Evolutionary conservation across 2,888 invertebrate species (phyloP), one percentile per base, ranked within the genome.

Genomic region (Thymelicus acteon): DNA sequence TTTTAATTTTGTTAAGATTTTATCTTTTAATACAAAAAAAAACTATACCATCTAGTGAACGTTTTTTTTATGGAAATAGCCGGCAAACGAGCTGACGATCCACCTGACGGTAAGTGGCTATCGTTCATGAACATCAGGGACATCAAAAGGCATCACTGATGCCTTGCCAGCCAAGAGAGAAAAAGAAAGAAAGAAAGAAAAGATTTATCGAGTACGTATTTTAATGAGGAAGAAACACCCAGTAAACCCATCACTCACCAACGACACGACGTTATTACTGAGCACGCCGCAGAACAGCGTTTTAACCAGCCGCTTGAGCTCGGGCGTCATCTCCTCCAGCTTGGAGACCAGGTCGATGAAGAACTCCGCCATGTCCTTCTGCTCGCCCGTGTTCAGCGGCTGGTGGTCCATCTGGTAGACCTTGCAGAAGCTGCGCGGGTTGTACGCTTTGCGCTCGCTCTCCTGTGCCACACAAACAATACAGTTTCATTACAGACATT

Each of bases 281-380:
- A 98, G 95, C 0, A 98, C 97, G 48, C 99, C 99, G 81, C 98
- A 98, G 89, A 99, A 99, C 47, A 98, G 90, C 13, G 96, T 97
- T 85, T 98, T 98, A 6, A 99, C 97, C 37, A 98, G 94, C 76
- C 96, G 96, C 89, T 98, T 98, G 52, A 98, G 87, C 75, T 98
- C 97, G 0, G 97, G 97, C 1, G 98, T 98, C 98, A 98, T 98
- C 88, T 99, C 99, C 87, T 99, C 99, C 13, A 99, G 91, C 86
- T 99, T 99, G 31, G 98, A 98, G 44, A 99, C 98, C 61, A 99
- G 95, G 92, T 99, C 98, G 68, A 98, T 99, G 86, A 99, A 99
- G 92, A 99, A 99, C 90, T 99, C 99, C 0, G 98, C 98, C 99
- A 99, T 99, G 84, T 99, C 99, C 84, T 99, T 99, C 89, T 99